Conservation (phyloP, 2,888 invertebrate species). For the Leptopterna dolabrata region DNA sequence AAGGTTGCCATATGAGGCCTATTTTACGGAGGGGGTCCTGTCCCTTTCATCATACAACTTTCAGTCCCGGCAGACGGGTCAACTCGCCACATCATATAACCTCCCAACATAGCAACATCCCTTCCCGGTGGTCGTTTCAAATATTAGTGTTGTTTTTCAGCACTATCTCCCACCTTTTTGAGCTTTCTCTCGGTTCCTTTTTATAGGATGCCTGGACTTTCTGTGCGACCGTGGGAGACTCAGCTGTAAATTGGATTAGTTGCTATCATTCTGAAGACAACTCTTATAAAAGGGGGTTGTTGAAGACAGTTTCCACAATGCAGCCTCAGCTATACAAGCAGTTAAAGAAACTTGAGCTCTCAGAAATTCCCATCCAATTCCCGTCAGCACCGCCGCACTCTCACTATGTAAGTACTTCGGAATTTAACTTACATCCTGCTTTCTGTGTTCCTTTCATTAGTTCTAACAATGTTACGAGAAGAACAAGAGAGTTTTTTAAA, state of each 20-base stretch:
- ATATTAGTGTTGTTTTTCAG: constrained; percentile 35
- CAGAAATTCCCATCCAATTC: constrained; percentile 9
- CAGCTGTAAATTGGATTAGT: constrained; percentile 30
- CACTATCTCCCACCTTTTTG: constrained; percentile 8
- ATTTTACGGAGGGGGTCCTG: neutral
- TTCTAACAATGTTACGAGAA: neutral
- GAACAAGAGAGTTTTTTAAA: no score
- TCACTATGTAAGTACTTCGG: neutral
- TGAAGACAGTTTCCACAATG: constrained; percentile 38
- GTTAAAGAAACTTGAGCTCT: constrained; percentile 2
- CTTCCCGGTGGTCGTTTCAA: neutral
- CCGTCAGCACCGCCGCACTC: neutral
- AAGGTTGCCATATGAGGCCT: neutral
- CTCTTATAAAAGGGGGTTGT: constrained; percentile 28
- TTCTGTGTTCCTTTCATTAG: neutral
- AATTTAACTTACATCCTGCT: neutral
- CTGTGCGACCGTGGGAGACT: neutral
- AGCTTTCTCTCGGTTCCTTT: neutral
- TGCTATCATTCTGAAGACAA: constrained; percentile 33
- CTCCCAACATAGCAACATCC: neutral
- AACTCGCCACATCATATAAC: constrained; percentile 23
- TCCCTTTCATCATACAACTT: constrained; percentile 37
- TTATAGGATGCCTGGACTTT: neutral
- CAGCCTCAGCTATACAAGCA: neutral
- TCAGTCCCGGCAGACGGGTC: neutral